These are phyloP conservation scores for Cardiocondyla obscurior DNA, from an alignment of 1,140 invertebrate genomes.

Conservation along the genomic window DNA sequence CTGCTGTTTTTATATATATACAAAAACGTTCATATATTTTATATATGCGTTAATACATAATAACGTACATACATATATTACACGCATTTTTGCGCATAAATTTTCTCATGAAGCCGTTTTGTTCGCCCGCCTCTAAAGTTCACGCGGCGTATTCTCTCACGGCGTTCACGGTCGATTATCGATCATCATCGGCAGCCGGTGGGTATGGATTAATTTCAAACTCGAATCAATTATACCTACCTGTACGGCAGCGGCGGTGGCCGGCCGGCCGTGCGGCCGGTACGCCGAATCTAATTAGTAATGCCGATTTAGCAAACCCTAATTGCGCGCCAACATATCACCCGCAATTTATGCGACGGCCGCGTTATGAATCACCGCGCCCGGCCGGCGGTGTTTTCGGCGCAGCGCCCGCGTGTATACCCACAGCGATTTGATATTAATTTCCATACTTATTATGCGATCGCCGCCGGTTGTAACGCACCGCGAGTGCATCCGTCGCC, in stretches of 20 bases:
- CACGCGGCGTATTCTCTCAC: not conserved
- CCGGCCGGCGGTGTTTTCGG: constrained; percentile 59
- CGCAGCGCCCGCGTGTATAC: constrained; percentile 1
- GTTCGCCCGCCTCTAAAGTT: not conserved
- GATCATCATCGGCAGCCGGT: constrained; percentile 64
- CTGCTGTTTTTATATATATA: too few relatives aligned
- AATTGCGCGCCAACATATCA: constrained; percentile 76
- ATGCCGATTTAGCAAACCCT: constrained; percentile 77
- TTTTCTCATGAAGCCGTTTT: too few relatives aligned
- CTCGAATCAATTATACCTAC: constrained; percentile 76
- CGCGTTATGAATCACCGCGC: constrained; percentile 70
- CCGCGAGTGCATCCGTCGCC: not conserved
- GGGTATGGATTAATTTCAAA: constrained; percentile 76
- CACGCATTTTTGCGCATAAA: too few relatives aligned
- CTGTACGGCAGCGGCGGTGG: constrained; percentile 12
- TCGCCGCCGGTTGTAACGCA: constrained; percentile 30
- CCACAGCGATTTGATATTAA: constrained; percentile 63
- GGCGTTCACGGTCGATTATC: constrained; percentile 61
- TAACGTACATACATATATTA: too few relatives aligned
- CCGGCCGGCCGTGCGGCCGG: constrained; percentile 59
- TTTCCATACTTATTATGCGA: constrained; percentile 64
- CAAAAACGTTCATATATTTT: too few relatives aligned
- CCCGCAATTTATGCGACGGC: constrained; percentile 74
- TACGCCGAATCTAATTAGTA: constrained; percentile 78
- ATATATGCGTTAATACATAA: too few relatives aligned